A percentile compares a stretch with the other conserved stretches of the same genome.
phyloP scores from a whole-genome alignment of 1,140 invertebrate genomes.

The Cryptotermes secundus region DNA sequence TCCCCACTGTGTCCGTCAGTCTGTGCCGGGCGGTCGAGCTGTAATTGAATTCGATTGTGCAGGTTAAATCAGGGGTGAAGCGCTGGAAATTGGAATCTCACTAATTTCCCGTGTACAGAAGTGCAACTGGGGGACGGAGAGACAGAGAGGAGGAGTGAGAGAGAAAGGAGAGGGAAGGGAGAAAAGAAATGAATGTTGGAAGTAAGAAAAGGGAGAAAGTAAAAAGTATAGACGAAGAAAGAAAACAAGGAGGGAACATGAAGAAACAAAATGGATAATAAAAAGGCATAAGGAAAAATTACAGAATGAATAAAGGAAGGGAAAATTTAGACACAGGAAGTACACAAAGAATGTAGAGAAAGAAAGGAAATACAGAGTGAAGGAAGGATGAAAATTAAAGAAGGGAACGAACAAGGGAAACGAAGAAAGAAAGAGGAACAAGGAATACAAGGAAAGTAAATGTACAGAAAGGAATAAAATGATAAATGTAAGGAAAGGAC shows the following conservation, averaged over 20 bases:
- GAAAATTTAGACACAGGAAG: no score
- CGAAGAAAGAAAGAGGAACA: background rate
- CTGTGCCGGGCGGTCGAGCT: conserved; percentile 10
- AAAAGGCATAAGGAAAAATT: no score
- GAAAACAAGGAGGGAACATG: no score
- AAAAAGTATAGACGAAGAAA: no score
- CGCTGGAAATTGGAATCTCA: conserved; percentile 31
- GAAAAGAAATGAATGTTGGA: background rate
- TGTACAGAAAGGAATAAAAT: background rate
- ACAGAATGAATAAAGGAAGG: no score
- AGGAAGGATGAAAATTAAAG: no score
- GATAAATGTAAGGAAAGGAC: background rate
- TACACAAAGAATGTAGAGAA: no score
- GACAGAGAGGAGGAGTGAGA: background rate
- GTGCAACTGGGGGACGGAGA: background rate
- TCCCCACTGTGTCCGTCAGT: no score
- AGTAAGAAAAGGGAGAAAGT: background rate
- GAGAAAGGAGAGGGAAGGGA: background rate
- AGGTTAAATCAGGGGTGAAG: conserved; percentile 32
- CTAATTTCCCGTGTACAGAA: conserved; percentile 24
- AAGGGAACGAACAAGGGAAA: no score
- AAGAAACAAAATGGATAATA: no score
- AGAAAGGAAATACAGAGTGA: no score
- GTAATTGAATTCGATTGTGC: conserved; percentile 31
- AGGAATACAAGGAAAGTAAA: background rate